Conservation (phyloP, 2,797 vertebrate species). For the Typhlichthys eigenmanni region DNA sequence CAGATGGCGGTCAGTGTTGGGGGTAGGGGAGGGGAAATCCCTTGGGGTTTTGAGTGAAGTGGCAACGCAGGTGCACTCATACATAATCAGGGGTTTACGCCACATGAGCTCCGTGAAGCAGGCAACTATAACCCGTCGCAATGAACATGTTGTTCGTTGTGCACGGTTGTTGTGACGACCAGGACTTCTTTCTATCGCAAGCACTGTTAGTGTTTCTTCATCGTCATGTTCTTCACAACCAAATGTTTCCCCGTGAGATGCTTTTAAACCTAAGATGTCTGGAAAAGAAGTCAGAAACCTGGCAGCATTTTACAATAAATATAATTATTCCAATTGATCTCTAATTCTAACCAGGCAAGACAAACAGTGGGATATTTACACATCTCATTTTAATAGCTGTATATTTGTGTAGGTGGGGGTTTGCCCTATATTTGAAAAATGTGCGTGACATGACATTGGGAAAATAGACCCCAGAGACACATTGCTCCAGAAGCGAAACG, state of each 20-base stretch:
- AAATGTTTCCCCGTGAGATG: constrained; percentile 42
- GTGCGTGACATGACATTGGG: constrained; percentile 32
- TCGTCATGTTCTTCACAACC: constrained; percentile 18
- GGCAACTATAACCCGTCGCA: constrained; percentile 24
- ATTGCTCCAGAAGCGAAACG: constrained; percentile 15
- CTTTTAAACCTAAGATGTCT: constrained; percentile 57
- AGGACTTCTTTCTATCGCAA: constrained; percentile 43
- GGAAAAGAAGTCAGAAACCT: constrained; percentile 54
- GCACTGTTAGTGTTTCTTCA: constrained; percentile 38
- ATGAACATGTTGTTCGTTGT: constrained; percentile 30
- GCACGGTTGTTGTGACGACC: constrained; percentile 10
- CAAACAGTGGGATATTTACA: constrained; percentile 63
- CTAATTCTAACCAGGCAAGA: constrained; percentile 63
- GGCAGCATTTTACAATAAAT: constrained; percentile 61
- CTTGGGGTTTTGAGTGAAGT: constrained; percentile 50
- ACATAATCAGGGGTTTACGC: constrained; percentile 19
- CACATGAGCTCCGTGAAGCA: constrained; percentile 27
- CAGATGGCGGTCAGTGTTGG: constrained; percentile 49
- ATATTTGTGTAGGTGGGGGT: constrained; percentile 8
- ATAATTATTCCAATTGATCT: constrained; percentile 59
- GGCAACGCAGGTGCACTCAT: constrained; percentile 56
- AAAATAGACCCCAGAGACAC: constrained; percentile 30
- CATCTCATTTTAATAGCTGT: constrained; percentile 57
- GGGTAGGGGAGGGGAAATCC: constrained; percentile 44
- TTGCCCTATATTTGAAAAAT: constrained; percentile 33